phyloP scores from a whole-genome alignment of 1,140 invertebrate genomes.

The Drosophila micromelanica region DNA sequence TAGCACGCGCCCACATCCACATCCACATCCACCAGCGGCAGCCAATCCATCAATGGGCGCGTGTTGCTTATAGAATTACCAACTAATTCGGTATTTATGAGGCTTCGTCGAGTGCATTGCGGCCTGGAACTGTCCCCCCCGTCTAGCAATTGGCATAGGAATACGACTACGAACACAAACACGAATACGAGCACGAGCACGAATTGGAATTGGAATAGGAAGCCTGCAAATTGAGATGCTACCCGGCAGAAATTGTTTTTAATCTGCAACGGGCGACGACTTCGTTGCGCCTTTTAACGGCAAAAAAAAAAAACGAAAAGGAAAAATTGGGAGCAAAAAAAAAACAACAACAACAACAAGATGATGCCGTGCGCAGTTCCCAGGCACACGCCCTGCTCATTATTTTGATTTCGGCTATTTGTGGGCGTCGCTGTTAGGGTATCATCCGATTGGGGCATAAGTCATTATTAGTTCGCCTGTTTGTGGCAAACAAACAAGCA shows the following conservation, averaged over 20 bases:
- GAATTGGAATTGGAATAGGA: conserved; percentile 35
- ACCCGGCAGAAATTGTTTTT: conserved; percentile 71
- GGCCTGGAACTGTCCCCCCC: conserved; percentile 44
- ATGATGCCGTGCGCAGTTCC: conserved; percentile 19
- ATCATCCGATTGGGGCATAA: conserved; percentile 25
- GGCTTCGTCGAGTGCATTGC: conserved; percentile 81
- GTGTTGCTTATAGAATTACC: conserved; percentile 84
- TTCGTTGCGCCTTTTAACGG: conserved; percentile 66
- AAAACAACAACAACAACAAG: not conserved
- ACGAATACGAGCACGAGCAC: not conserved
- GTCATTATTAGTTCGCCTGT: not conserved
- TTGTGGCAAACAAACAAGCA: not conserved
- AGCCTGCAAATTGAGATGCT: conserved; percentile 81
- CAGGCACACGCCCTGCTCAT: conserved; percentile 50
- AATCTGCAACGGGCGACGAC: conserved; percentile 58
- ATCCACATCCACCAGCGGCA: not conserved
- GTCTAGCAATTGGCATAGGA: conserved; percentile 14
- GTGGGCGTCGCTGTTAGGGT: conserved; percentile 36
- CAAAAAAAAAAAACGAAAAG: conserved; percentile 32
- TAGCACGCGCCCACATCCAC: conserved; percentile 51
- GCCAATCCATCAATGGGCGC: conserved; percentile 80
- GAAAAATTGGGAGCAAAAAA: conserved; percentile 8
- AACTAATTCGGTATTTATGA: conserved; percentile 84
- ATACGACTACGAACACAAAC: too few relatives aligned
- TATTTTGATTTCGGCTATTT: conserved; percentile 53